Conservation (phyloP, 2,888 invertebrate species). For the Mechanitis mazaeus region DNA sequence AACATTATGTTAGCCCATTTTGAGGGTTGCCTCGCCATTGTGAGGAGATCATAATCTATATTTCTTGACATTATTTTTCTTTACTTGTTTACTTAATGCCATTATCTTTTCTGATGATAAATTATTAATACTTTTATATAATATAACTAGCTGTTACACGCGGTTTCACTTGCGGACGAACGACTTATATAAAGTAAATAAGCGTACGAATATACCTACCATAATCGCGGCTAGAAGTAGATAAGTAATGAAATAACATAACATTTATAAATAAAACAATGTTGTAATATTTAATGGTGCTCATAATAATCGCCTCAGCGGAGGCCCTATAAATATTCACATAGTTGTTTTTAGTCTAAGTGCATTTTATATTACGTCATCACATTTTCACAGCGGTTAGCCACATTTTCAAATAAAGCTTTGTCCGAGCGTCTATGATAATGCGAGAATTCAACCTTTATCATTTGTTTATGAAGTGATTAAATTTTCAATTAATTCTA, state of each 20-base stretch:
- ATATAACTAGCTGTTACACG: no score
- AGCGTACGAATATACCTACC: no score
- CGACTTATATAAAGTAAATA: no score
- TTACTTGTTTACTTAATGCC: slow-evolving; percentile 4
- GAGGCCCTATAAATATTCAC: slow-evolving; percentile 3
- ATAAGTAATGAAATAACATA: no score
- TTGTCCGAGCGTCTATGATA: slow-evolving; percentile 59
- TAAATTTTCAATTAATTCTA: slow-evolving; percentile 66
- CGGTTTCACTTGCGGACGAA: no score
- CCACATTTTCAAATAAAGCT: slow-evolving; percentile 70
- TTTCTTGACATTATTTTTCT: slow-evolving; percentile 1
- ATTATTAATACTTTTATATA: no score
- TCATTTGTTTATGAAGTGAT: slow-evolving; percentile 70
- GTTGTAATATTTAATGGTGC: not conserved
- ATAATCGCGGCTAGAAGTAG: no score
- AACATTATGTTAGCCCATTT: slow-evolving; percentile 34
- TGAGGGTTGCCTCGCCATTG: slow-evolving; percentile 33
- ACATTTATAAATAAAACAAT: no score
- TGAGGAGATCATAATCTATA: slow-evolving; percentile 4
- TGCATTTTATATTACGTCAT: slow-evolving; percentile 72
- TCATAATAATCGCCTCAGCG: slow-evolving; percentile 1
- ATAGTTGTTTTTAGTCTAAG: slow-evolving; percentile 63
- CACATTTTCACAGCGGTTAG: slow-evolving; percentile 69
- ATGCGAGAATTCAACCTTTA: slow-evolving; percentile 64
- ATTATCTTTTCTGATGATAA: not conserved